Percentiles rank a stretch among this genome's conserved stretches.
phyloP scores from a whole-genome alignment of 2,113 vertebrate species.

The Grus americana region DNA sequence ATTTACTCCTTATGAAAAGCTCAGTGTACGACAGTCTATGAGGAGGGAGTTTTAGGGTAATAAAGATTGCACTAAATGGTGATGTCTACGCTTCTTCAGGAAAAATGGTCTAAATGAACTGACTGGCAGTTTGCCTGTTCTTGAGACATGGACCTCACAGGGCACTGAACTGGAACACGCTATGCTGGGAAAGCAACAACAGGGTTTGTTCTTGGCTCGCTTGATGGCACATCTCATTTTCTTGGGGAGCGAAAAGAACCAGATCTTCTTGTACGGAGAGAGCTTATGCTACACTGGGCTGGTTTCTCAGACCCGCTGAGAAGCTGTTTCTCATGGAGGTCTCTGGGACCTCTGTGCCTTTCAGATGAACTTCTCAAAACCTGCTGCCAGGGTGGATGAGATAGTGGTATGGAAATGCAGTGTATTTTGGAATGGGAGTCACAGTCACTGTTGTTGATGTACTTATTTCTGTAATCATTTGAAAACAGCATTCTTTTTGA shows the following conservation, averaged over 20 bases:
- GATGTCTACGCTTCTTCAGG: background rate
- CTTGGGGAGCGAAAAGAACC: background rate
- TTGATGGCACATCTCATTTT: conserved; percentile 12
- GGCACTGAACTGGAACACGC: background rate
- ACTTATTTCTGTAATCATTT: background rate
- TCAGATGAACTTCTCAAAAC: background rate
- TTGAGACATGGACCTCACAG: background rate
- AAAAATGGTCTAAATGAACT: background rate
- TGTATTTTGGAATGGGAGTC: background rate
- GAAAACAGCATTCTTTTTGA: background rate
- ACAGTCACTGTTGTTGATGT: background rate
- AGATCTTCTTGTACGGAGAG: background rate
- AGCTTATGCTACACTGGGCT: background rate
- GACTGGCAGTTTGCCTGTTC: conserved; percentile 16
- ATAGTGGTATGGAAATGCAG: too few species aligned
- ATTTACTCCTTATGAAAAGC: conserved; percentile 42
- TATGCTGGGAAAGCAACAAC: background rate
- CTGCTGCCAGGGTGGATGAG: background rate
- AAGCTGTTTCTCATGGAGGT: background rate
- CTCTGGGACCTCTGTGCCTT: background rate
- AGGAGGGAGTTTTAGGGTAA: background rate
- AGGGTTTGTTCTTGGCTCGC: background rate
- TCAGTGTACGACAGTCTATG: background rate
- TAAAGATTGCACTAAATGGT: background rate
- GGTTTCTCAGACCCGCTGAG: background rate